Base-by-base conservation (phyloP, 1,140 invertebrate species). In the Drosophila leontia region DNA sequence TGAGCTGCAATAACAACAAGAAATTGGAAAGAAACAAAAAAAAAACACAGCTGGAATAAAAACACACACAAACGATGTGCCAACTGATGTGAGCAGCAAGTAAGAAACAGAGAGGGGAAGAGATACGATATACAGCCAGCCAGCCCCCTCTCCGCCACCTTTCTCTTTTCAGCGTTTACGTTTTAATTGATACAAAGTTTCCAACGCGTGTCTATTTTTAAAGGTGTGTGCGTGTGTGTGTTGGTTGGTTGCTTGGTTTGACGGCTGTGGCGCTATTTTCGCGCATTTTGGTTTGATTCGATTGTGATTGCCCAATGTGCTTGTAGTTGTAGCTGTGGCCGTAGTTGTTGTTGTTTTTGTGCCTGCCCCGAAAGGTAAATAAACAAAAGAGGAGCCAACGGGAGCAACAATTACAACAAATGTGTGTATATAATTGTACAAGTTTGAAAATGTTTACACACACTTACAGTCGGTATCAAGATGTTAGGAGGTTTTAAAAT, bases 331-430 rank as follows among this genome's bases (percentile, higher is more conserved):
- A 48, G 56, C 45, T 48, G 37, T 37, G 35, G 63, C 44, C 48
- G 60, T 39, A 64, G 58, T 47, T 71, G 58, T 64, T 82, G 51
- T 55, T 86, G 53, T 67, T 87, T 63, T 44, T 71, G 81, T 37
- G 77, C 65, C 76, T 88, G 84, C 84, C 83, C 84, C 76, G 87
- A 80, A 87, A 88, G 80, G 84, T 83, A 87, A 87, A 87, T 87
- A 87, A 87, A 87, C 84, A 86, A 88, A 85, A 62, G 53, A 26
- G 78, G 61, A 82, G 77, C 50, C 63, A 63, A 53, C 60, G 41
- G 50, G 67, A 84, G 76, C 79, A 85, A 85, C 82, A 85, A 85
- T 85, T 85, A 85, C 82, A 84, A 84, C 76, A 84, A 84, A 80
- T 84, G 81, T 84, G 70, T 80, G 70, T 80, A 72, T 80, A 71